These are phyloP conservation scores for Dysmachus trigonus DNA, from an alignment of 2,888 invertebrate species.

Conservation along the genomic window DNA sequence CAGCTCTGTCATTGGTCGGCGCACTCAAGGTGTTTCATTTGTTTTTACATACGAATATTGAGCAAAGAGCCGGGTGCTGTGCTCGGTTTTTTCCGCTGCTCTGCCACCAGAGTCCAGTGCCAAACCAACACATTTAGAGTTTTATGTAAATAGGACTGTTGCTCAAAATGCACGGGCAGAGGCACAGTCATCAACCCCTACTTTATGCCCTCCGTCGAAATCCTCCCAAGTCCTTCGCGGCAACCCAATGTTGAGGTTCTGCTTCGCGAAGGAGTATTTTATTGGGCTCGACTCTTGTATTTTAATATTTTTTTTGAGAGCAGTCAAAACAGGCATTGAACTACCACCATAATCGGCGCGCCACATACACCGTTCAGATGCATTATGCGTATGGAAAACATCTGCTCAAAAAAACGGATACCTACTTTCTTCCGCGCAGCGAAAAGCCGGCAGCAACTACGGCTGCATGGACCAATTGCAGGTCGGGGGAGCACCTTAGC, in stretches of 20 bases:
- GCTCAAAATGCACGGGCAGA: slow-evolving; percentile 31
- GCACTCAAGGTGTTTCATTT: slow-evolving; percentile 46
- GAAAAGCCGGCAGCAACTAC: slow-evolving; percentile 37
- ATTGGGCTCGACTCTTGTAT: slow-evolving; percentile 27
- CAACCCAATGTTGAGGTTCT: background rate
- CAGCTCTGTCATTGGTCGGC: slow-evolving; percentile 43
- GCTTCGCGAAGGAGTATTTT: background rate
- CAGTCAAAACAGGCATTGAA: background rate
- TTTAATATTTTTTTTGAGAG: slow-evolving; percentile 27
- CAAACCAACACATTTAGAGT: background rate
- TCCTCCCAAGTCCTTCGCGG: background rate
- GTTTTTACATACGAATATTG: slow-evolving; percentile 46
- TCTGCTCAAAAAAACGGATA: slow-evolving; percentile 49
- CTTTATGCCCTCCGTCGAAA: slow-evolving; percentile 8
- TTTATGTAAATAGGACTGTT: slow-evolving; percentile 34
- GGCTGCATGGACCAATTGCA: slow-evolving; percentile 32
- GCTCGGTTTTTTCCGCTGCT: background rate
- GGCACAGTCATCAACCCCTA: slow-evolving; percentile 14
- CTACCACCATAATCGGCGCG: background rate
- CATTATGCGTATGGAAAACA: slow-evolving; percentile 45
- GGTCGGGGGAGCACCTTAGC: slow-evolving; percentile 26
- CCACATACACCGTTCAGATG: background rate
- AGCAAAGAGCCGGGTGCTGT: slow-evolving; percentile 44
- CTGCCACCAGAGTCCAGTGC: background rate
- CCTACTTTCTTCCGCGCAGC: slow-evolving; percentile 47